These are phyloP conservation scores for Taxidea taxus DNA, from an alignment of 2,113 vertebrate species.

Conservation along the genomic window DNA sequence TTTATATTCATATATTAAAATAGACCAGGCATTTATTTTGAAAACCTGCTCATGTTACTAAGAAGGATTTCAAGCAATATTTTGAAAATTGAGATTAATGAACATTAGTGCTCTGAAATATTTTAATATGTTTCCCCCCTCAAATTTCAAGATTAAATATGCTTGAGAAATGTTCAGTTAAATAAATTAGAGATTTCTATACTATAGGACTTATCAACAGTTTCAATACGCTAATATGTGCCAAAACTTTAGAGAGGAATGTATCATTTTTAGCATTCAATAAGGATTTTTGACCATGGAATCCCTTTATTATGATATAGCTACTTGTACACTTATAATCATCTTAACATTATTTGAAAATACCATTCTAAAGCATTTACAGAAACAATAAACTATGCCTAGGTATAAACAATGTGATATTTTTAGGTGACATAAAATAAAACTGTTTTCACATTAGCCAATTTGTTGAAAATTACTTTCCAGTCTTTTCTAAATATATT, in stretches of 20 bases:
- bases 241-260: background rate
- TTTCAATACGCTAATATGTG: background rate
- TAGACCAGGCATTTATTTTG: background rate
- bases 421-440: conserved; percentile 30
- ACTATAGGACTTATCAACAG: background rate
- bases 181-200: background rate
- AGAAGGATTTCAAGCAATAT: background rate
- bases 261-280: background rate
- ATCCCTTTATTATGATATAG: background rate
- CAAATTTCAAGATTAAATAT: background rate
- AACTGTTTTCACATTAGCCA: conserved; percentile 23
- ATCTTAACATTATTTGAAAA: background rate
- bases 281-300: background rate
- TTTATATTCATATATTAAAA: background rate
- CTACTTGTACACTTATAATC: background rate
- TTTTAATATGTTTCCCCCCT: background rate
- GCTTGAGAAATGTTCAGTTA: background rate
- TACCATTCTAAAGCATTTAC: background rate
- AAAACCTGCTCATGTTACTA: background rate
- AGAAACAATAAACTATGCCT: background rate
- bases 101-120: background rate
- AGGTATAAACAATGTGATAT: background rate
- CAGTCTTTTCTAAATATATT: conserved; percentile 42
- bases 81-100: background rate
- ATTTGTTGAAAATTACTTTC: conserved; percentile 8